phyloP scores from a whole-genome alignment of 2,113 vertebrate genomes.

The Rhinoderma darwinii region DNA sequence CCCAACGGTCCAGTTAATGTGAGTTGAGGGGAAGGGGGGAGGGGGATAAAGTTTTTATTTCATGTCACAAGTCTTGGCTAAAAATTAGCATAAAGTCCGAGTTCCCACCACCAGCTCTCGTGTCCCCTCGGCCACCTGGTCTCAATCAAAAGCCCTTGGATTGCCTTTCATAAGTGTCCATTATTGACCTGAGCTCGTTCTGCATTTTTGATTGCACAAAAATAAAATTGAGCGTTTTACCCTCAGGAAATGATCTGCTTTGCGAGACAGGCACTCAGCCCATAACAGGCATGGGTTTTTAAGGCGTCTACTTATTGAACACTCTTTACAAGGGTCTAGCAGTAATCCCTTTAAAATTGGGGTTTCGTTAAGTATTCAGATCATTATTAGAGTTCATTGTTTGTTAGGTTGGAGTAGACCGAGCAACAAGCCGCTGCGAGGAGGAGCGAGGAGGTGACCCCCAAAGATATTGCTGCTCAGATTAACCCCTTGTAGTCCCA shows the following conservation, averaged over 20 bases:
- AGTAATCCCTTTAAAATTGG: conserved; percentile 81
- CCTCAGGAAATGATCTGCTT: conserved; percentile 76
- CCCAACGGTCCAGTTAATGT: not conserved
- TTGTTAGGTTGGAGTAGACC: conserved; percentile 2
- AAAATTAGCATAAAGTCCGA: conserved; percentile 12
- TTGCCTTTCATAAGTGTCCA: conserved; percentile 61
- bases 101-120: not conserved
- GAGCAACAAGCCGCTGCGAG: not conserved
- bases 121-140: conserved; percentile 65
- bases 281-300: conserved; percentile 67
- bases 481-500: conserved; percentile 30
- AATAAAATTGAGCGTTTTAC: conserved; percentile 66
- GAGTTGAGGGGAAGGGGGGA: not conserved
- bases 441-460: conserved; percentile 21
- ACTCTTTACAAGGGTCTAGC: conserved; percentile 73
- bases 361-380: conserved; percentile 64
- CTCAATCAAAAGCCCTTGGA: conserved; percentile 65
- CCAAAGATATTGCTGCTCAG: conserved; percentile 5
- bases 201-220: conserved; percentile 48
- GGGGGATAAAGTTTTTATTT: not conserved
- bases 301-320: conserved; percentile 74
- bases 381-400: conserved; percentile 58
- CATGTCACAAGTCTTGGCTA: not conserved
- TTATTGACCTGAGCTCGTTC: conserved; percentile 59
- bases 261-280: conserved; percentile 65